A percentile compares a stretch with the other conserved stretches of the same genome.
Conservation (phyloP, 2,797 vertebrate genomes). For the Momotus momota region DNA sequence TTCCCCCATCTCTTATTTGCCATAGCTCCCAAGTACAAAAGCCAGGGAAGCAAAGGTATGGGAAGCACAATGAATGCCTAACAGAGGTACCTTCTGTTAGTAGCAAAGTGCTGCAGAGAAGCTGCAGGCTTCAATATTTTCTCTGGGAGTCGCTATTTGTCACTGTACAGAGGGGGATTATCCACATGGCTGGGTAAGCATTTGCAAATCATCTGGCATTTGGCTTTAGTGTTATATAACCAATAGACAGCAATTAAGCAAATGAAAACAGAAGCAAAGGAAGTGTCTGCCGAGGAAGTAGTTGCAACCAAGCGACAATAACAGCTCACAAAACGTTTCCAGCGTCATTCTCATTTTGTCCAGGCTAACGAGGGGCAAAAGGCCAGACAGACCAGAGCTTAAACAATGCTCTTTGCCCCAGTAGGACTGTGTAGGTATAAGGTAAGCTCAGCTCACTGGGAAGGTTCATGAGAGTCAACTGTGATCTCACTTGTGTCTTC, state of each 20-base stretch:
- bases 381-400: not conserved
- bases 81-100: not conserved
- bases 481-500: not conserved
- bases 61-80: not conserved
- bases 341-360: not conserved
- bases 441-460: not conserved
- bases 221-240: constrained; percentile 13
- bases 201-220: constrained; percentile 31
- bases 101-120: not conserved
- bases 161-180: not conserved
- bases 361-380: not conserved
- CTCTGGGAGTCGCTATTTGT: constrained; percentile 21
- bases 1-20: not conserved
- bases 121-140: not conserved
- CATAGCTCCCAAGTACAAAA: not conserved
- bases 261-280: constrained; percentile 40
- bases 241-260: constrained; percentile 18
- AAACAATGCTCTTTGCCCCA: not conserved
- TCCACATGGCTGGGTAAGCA: constrained; percentile 19
- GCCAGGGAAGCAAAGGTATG: not conserved
- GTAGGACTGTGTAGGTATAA: not conserved
- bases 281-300: not conserved
- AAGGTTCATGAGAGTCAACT: not conserved
- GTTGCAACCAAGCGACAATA: constrained; percentile 7
- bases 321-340: not conserved